These are phyloP conservation scores for Azorinus chamasolen DNA, from an alignment of 2,888 invertebrate species.

Conservation along the genomic window DNA sequence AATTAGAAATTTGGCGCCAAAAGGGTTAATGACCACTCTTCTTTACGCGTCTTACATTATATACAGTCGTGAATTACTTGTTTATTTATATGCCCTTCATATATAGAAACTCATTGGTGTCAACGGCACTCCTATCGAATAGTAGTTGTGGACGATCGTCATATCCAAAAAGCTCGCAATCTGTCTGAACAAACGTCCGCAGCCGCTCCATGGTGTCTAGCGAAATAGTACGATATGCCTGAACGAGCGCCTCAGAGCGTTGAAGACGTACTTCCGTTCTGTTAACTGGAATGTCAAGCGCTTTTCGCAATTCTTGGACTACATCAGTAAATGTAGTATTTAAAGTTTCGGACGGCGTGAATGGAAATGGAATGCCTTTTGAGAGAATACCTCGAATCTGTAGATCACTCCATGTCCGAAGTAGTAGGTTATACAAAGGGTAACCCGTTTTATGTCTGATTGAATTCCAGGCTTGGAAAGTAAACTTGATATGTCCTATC, in stretches of 20 bases:
- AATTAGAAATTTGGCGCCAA: no score
- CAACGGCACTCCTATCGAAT: slow-evolving; percentile 37
- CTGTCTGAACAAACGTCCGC: slow-evolving; percentile 58
- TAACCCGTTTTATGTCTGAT: slow-evolving; percentile 57
- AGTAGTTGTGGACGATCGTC: slow-evolving; percentile 50
- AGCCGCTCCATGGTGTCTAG: slow-evolving; percentile 59
- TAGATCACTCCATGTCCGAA: slow-evolving; percentile 70
- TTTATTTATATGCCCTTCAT: slow-evolving; percentile 20
- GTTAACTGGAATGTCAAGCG: slow-evolving; percentile 35
- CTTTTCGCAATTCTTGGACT: slow-evolving; percentile 40
- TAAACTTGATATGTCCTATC: slow-evolving; percentile 9
- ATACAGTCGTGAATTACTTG: no score
- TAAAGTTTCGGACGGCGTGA: slow-evolving; percentile 31
- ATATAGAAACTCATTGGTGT: slow-evolving; percentile 3
- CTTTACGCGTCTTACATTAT: no score
- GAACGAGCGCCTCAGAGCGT: slow-evolving; percentile 65
- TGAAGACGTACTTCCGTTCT: slow-evolving; percentile 55
- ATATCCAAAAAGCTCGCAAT: slow-evolving; percentile 77
- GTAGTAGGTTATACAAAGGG: slow-evolving; percentile 62
- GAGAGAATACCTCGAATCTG: slow-evolving; percentile 74
- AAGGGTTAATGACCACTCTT: no score
- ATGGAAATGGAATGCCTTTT: slow-evolving; percentile 63
- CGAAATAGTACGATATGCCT: slow-evolving; percentile 67
- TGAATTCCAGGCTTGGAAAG: slow-evolving; percentile 48
- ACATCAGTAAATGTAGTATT: slow-evolving; percentile 42